phyloP scores from a whole-genome alignment of 2,888 invertebrate species.

The Diarsia dahlii region DNA sequence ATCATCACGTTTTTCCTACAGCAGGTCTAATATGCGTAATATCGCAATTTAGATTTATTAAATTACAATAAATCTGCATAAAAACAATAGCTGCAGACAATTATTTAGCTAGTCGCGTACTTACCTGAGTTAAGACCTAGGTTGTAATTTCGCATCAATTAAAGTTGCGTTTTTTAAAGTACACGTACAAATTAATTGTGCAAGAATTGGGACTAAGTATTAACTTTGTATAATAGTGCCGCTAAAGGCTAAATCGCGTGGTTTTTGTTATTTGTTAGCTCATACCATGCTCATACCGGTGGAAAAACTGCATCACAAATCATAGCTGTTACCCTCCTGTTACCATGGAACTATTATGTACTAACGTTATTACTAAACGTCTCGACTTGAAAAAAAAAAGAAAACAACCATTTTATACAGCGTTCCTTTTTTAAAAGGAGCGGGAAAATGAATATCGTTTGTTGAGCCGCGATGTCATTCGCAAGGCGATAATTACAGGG shows the following conservation, averaged over 20 bases:
- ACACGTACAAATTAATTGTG: slow-evolving; percentile 47
- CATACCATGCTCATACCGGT: slow-evolving; percentile 35
- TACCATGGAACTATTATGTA: neutral
- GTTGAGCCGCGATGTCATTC: slow-evolving; percentile 69
- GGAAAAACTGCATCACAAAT: slow-evolving; percentile 34
- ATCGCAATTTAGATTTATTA: slow-evolving; percentile 27
- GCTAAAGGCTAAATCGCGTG: slow-evolving; percentile 66
- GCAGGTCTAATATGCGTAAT: slow-evolving; percentile 41
- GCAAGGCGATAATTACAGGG: slow-evolving; percentile 80
- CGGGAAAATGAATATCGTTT: slow-evolving; percentile 38
- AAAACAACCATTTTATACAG: slow-evolving; percentile 15
- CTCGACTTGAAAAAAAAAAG: neutral
- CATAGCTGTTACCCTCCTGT: neutral
- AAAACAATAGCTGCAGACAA: slow-evolving; percentile 60
- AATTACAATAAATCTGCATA: slow-evolving; percentile 58
- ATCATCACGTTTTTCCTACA: slow-evolving; percentile 18
- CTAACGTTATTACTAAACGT: neutral
- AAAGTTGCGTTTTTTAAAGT: slow-evolving; percentile 58
- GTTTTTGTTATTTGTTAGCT: slow-evolving; percentile 52
- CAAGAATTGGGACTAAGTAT: slow-evolving; percentile 51
- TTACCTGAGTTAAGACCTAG: slow-evolving; percentile 30
- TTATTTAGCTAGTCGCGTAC: slow-evolving; percentile 44
- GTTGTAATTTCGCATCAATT: slow-evolving; percentile 53
- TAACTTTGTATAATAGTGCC: slow-evolving; percentile 50
- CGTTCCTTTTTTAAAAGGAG: slow-evolving; percentile 32